phyloP scores from a whole-genome alignment of 2,113 vertebrate genomes.

The Petromus typicus region DNA sequence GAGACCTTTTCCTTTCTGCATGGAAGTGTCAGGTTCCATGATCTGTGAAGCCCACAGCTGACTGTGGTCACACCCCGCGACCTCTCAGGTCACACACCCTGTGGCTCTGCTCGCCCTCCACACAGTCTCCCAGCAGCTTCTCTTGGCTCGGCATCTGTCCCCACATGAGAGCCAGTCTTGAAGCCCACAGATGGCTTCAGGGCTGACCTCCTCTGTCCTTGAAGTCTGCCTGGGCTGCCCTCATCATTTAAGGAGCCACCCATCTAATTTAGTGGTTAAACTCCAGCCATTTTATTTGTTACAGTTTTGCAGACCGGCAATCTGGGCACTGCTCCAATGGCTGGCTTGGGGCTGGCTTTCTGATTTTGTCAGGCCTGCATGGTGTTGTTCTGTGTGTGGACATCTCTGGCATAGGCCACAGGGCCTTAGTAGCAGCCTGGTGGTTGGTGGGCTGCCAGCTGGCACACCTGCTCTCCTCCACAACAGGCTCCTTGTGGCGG shows the following conservation, averaged over 20 bases:
- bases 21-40: fast-evolving
- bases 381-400: not conserved
- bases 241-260: not conserved
- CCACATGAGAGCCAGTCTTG: not conserved
- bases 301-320: fast-evolving
- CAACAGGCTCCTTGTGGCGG: not conserved
- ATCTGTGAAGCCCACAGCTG: not conserved
- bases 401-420: fast-evolving
- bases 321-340: fast-evolving
- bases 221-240: not conserved
- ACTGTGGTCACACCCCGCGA: not conserved
- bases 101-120: fast-evolving
- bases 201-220: not conserved
- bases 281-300: not conserved
- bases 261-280: not conserved
- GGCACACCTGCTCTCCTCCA: not conserved
- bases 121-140: not conserved
- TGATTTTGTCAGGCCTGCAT: no score
- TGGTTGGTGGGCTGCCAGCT: fast-evolving
- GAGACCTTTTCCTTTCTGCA: not conserved
- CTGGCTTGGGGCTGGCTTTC: not conserved
- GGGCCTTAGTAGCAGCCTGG: not conserved
- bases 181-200: not conserved
- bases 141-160: fast-evolving
- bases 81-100: not conserved